These are phyloP conservation scores for Oscheius onirici DNA, from an alignment of 2,888 invertebrate species.

Conservation along the genomic window DNA sequence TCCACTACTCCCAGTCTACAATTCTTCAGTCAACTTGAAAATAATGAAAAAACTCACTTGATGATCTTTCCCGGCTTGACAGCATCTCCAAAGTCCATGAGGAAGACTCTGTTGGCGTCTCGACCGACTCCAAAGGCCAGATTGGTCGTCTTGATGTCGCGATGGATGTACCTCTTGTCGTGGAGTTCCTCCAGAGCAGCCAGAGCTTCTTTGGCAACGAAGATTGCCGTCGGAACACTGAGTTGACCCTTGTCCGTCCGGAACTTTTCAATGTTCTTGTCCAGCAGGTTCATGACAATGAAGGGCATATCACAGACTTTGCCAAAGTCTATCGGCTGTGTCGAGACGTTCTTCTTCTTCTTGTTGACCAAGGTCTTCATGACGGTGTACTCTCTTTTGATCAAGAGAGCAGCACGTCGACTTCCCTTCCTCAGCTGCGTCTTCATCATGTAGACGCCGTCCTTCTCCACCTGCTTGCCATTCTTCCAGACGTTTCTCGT, in stretches of 20 bases:
- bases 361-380: neutral
- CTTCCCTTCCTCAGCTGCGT: slow-evolving; percentile 10
- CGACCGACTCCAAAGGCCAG: neutral
- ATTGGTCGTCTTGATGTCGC: slow-evolving; percentile 21
- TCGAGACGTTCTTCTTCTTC: neutral
- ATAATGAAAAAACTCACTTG: neutral
- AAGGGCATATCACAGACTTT: slow-evolving; percentile 31
- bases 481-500: neutral
- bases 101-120: slow-evolving; percentile 1
- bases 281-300: slow-evolving; percentile 15
- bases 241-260: neutral
- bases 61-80: slow-evolving; percentile 26
- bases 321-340: slow-evolving; percentile 21
- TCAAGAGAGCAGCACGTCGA: neutral
- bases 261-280: slow-evolving; percentile 10
- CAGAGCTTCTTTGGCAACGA: slow-evolving; percentile 14
- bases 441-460: slow-evolving; percentile 19
- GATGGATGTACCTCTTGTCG: slow-evolving; percentile 13
- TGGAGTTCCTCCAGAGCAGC: slow-evolving; percentile 17
- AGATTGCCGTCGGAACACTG: neutral
- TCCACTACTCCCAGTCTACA: too few species aligned
- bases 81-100: slow-evolving; percentile 30
- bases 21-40: too few species aligned
- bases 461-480: neutral
- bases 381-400: slow-evolving; percentile 1